Percentiles rank a stretch among this genome's conserved stretches.
Evolutionary conservation across 2,888 invertebrate genomes (phyloP).

Genomic region (Leptopilina syphax): DNA sequence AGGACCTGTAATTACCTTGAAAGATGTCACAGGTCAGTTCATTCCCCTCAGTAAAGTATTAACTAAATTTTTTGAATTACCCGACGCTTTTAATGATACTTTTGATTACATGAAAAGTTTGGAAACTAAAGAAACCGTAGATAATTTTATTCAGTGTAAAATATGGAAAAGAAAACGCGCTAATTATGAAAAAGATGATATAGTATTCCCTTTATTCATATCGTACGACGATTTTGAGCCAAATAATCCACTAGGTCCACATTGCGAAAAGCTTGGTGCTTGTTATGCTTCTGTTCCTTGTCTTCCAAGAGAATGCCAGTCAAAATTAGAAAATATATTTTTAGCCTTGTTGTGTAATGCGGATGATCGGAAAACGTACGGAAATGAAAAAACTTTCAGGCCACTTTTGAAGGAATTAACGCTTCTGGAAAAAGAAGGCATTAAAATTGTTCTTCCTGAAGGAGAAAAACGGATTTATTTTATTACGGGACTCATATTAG

Average conservation of each 20-base stretch:
- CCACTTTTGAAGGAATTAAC: conserved; percentile 56
- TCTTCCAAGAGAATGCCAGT: conserved; percentile 54
- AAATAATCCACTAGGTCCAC: conserved; percentile 58
- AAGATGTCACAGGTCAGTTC: conserved; percentile 21
- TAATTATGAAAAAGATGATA: conserved; percentile 41
- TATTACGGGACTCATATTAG: conserved; percentile 49
- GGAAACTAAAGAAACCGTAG: conserved; percentile 6
- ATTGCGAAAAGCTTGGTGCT: conserved; percentile 60
- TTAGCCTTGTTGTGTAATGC: conserved; percentile 57
- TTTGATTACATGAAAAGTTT: conserved; percentile 44
- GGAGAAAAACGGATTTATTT: conserved; percentile 13
- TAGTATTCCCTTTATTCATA: conserved; percentile 52
- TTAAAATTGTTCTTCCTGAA: conserved; percentile 48
- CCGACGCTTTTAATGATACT: conserved; percentile 42
- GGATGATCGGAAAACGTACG: conserved; percentile 52
- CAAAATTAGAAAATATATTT: conserved; percentile 59
- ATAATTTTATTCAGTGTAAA: conserved; percentile 44
- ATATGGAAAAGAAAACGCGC: conserved; percentile 37
- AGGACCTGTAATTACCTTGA: background rate
- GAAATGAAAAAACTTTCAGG: conserved; percentile 55
- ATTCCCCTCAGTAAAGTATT: background rate
- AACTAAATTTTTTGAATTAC: conserved; percentile 25
- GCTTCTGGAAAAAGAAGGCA: conserved; percentile 52
- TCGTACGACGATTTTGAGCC: conserved; percentile 60
- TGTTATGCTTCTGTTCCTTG: conserved; percentile 56